Conservation (phyloP, 2,113 vertebrate species). For the Leptodactylus fuscus region DNA sequence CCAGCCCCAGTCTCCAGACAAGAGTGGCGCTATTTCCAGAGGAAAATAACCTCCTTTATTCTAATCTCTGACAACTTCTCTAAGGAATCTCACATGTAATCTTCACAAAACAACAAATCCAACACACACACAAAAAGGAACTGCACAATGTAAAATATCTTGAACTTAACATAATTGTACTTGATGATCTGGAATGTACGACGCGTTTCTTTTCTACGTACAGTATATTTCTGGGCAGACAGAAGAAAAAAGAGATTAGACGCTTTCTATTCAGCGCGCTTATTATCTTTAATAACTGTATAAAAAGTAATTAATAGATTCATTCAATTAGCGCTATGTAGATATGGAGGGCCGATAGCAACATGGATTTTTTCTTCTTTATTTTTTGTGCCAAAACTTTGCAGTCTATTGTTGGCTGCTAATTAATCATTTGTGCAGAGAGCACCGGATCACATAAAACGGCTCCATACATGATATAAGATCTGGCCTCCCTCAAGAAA, state of each 20-base stretch:
- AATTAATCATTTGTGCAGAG: slow-evolving; percentile 50
- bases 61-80: not conserved
- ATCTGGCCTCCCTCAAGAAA: slow-evolving; percentile 31
- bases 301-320: slow-evolving; percentile 53
- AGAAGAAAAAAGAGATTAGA: slow-evolving; percentile 34
- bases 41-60: not conserved
- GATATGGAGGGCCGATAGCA: slow-evolving; percentile 52
- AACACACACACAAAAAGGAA: not conserved
- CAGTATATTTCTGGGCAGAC: slow-evolving; percentile 39
- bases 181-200: slow-evolving; percentile 35
- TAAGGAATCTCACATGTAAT: slow-evolving; percentile 9
- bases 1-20: too few species aligned
- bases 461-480: slow-evolving; percentile 31
- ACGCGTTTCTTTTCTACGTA: slow-evolving; percentile 5
- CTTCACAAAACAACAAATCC: not conserved
- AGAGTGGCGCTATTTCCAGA: not conserved
- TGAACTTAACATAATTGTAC: slow-evolving; percentile 44
- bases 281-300: slow-evolving; percentile 52
- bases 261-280: slow-evolving; percentile 16
- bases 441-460: slow-evolving; percentile 38
- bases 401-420: slow-evolving; percentile 34
- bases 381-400: slow-evolving; percentile 42
- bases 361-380: slow-evolving; percentile 23
- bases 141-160: slow-evolving; percentile 15
- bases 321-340: slow-evolving; percentile 45